Evolutionary conservation across 2,888 invertebrate species (phyloP).

Genomic region (Lasioglossum calceatum): DNA sequence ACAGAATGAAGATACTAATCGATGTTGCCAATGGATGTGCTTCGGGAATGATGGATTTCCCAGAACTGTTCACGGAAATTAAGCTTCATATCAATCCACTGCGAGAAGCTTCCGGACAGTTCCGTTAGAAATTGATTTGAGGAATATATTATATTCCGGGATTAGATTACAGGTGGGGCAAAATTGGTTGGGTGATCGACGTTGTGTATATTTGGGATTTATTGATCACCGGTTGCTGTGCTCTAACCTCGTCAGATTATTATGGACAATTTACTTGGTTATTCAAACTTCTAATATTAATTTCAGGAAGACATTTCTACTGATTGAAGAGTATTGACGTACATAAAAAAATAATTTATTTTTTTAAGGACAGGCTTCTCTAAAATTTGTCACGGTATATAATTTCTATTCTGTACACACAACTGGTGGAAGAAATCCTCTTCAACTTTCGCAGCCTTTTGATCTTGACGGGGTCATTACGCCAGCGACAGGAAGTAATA

Average conservation of each 20-base stretch:
- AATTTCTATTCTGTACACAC: not conserved
- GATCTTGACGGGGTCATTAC: not conserved
- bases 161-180: not conserved
- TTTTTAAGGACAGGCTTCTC: no score
- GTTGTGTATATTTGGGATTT: not conserved
- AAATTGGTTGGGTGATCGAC: not conserved
- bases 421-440: not conserved
- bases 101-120: not conserved
- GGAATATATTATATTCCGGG: not conserved
- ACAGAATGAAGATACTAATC: not conserved
- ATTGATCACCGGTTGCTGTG: not conserved
- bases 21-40: not conserved
- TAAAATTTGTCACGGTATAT: no score
- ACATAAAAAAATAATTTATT: not conserved
- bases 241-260: not conserved
- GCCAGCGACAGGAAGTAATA: not conserved
- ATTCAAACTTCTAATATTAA: not conserved
- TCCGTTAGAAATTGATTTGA: conserved; percentile 2
- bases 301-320: not conserved
- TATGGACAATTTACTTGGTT: not conserved
- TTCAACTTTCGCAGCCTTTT: not conserved
- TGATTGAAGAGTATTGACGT: not conserved
- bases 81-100: not conserved
- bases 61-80: conserved; percentile 6
- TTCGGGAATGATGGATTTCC: not conserved